A percentile compares a stretch with the other conserved stretches of the same genome.
phyloP scores from a whole-genome alignment of 2,888 invertebrate species.

The Caenorhabditis sp. region DNA sequence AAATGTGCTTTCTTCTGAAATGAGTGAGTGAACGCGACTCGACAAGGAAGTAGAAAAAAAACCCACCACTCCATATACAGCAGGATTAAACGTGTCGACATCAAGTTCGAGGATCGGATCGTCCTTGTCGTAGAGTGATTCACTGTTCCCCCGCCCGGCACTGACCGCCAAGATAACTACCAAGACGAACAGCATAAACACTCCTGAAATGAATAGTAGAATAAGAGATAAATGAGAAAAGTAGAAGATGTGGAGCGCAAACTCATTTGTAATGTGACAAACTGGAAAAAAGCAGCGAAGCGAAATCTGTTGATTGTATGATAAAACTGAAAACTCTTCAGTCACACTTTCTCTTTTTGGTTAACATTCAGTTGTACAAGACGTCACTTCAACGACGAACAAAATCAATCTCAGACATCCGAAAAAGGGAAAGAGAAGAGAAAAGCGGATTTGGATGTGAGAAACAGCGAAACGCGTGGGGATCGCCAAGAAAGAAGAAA shows the following conservation, averaged over 20 bases:
- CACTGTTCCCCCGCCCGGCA: slow-evolving; percentile 39
- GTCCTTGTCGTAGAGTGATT: slow-evolving; percentile 69
- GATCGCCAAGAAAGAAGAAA: slow-evolving; percentile 30
- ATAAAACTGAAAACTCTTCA: slow-evolving; percentile 11
- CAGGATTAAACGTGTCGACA: slow-evolving; percentile 76
- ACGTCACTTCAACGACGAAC: slow-evolving; percentile 1
- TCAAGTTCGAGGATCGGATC: slow-evolving; percentile 81
- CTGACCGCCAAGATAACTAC: slow-evolving; percentile 59
- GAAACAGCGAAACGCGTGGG: slow-evolving; percentile 60
- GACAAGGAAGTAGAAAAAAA: not conserved
- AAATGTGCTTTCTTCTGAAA: slow-evolving; percentile 84
- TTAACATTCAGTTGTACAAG: slow-evolving; percentile 5
- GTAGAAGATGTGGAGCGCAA: not conserved
- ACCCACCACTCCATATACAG: slow-evolving; percentile 78
- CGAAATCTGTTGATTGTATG: not conserved
- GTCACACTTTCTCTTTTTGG: slow-evolving; percentile 54
- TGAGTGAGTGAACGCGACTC: not conserved
- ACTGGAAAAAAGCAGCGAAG: slow-evolving; percentile 12
- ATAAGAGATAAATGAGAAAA: not conserved
- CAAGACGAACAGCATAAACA: slow-evolving; percentile 65
- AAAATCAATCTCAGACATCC: slow-evolving; percentile 8
- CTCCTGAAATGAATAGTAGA: slow-evolving; percentile 49
- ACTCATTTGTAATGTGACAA: slow-evolving; percentile 30
- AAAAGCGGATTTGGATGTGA: slow-evolving; percentile 60
- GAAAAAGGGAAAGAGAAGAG: slow-evolving; percentile 8